Evolutionary conservation across 2,888 invertebrate species (phyloP).

Genomic region (Stenchaetothrips biformis): DNA sequence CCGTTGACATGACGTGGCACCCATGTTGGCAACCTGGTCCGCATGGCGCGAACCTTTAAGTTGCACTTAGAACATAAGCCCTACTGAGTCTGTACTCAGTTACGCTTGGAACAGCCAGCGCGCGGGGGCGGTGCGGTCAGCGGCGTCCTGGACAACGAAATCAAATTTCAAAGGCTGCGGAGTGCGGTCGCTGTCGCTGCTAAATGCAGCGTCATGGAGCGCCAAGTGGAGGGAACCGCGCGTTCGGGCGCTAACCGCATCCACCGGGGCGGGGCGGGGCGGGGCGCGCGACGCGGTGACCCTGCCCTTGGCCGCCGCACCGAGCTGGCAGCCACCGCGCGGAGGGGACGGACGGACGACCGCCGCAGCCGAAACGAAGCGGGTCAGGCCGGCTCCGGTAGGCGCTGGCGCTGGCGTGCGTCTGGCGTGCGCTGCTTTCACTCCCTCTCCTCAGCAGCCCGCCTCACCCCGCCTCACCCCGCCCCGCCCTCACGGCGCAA

Average conservation of each 20-base stretch:
- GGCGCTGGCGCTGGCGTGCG: not conserved
- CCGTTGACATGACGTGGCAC: too few species aligned
- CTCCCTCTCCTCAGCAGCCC: not conserved
- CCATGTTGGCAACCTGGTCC: too few species aligned
- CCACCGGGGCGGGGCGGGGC: not conserved
- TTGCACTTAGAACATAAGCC: too few species aligned
- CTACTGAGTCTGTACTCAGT: too few species aligned
- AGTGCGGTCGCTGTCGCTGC: not conserved
- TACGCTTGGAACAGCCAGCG: too few species aligned
- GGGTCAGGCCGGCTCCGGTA: not conserved
- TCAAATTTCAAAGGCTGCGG: not conserved
- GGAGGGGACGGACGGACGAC: too few species aligned
- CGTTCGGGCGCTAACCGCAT: not conserved
- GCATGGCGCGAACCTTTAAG: too few species aligned
- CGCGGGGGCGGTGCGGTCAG: too few species aligned
- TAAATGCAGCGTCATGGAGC: not conserved
- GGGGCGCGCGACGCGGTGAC: not conserved
- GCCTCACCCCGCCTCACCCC: not conserved
- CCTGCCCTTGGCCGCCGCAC: not conserved
- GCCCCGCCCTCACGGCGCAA: too few species aligned
- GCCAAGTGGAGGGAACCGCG: too few species aligned
- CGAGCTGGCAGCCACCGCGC: too few species aligned
- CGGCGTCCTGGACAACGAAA: too few species aligned
- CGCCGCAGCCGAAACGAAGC: not conserved
- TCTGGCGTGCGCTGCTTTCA: not conserved